These are phyloP conservation scores for Oreohelix idahoensis DNA, from an alignment of 1,140 invertebrate genomes.

Conservation along the genomic window DNA sequence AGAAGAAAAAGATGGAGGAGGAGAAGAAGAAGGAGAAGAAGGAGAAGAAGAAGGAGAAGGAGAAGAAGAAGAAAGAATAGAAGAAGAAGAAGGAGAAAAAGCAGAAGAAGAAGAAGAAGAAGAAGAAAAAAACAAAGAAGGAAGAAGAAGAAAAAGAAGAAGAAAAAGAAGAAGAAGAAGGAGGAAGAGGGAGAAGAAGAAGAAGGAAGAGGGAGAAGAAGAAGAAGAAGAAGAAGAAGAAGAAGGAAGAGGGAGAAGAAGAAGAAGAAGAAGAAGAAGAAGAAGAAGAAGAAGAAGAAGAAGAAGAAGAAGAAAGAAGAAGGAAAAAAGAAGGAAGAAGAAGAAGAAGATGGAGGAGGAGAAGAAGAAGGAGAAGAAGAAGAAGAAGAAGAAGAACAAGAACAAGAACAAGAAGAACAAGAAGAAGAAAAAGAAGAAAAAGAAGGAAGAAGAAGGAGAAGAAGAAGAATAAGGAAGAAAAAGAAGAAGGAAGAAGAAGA, in stretches of 20 bases:
- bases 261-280: background rate
- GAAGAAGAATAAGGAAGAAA: too few relatives aligned
- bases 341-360: background rate
- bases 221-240: slow-evolving; percentile 4
- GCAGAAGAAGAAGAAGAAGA: too few relatives aligned
- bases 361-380: background rate
- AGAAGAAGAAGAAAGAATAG: too few relatives aligned
- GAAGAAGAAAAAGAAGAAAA: background rate
- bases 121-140: background rate
- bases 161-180: background rate
- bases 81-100: too few relatives aligned
- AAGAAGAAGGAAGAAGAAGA: too few relatives aligned
- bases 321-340: background rate
- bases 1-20: too few relatives aligned
- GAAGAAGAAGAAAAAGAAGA: background rate
- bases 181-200: background rate
- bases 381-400: background rate
- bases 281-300: slow-evolving; percentile 9
- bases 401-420: background rate
- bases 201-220: background rate
- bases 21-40: too few relatives aligned
- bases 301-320: background rate
- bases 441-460: too few relatives aligned
- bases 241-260: background rate
- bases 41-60: too few relatives aligned